These are phyloP conservation scores for Haplochromis burtoni DNA, from an alignment of 2,113 vertebrate species.

Conservation along the genomic window DNA sequence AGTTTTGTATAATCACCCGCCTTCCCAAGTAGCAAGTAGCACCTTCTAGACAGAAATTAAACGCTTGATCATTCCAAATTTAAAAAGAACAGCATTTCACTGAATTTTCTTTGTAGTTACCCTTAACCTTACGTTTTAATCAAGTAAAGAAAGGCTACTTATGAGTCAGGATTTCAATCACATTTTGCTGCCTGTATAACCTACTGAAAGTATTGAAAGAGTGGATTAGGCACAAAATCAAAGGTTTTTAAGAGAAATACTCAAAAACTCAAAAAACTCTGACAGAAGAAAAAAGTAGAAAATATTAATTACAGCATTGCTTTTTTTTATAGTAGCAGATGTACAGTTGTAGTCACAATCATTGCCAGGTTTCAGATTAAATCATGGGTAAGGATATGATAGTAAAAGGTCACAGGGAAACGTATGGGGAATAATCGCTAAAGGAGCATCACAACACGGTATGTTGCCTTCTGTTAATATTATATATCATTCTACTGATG, in stretches of 20 bases:
- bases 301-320: neutral
- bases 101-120: neutral
- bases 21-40: neutral
- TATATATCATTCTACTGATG: conserved; percentile 24
- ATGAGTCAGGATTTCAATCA: neutral
- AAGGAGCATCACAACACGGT: conserved; percentile 17
- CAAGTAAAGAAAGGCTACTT: neutral
- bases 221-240: neutral
- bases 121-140: neutral
- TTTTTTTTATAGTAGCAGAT: neutral
- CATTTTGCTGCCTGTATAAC: neutral
- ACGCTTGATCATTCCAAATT: neutral
- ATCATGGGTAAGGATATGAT: neutral
- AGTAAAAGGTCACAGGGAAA: conserved; percentile 42
- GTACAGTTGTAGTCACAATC: neutral
- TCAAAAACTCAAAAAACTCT: neutral
- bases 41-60: neutral
- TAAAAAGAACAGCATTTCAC: neutral
- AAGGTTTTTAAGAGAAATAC: neutral
- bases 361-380: neutral
- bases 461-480: conserved; percentile 41
- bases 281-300: neutral
- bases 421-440: conserved; percentile 13
- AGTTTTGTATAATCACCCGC: neutral
- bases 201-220: neutral